A percentile compares a stretch with the other conserved stretches of the same genome.
Evolutionary conservation across 2,888 invertebrate species (phyloP).

Genomic region (Chloroclystis v-ata): DNA sequence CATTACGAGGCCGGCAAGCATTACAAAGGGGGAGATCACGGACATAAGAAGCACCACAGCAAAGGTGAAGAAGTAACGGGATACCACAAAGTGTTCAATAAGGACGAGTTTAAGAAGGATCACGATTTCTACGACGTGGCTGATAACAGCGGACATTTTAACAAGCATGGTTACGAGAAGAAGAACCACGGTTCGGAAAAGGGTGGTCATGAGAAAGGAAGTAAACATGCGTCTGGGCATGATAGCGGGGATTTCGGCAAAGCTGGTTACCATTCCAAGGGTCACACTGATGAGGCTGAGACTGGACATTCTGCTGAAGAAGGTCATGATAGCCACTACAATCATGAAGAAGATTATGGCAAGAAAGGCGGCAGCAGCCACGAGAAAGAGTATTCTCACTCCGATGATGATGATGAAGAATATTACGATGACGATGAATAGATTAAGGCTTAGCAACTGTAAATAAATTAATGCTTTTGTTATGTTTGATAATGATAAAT

Average conservation of each 20-base stretch:
- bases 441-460: constrained; percentile 35
- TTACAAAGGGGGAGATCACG: constrained; percentile 77
- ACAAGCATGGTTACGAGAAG: constrained; percentile 79
- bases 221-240: constrained; percentile 71
- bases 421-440: constrained; percentile 38
- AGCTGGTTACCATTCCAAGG: constrained; percentile 78
- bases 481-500: constrained; percentile 60
- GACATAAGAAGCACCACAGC: constrained; percentile 79
- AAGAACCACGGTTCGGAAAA: constrained; percentile 74
- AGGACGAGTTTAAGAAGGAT: constrained; percentile 88
- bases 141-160: constrained; percentile 81
- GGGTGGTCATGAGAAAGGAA: constrained; percentile 78
- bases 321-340: constrained; percentile 76
- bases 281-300: constrained; percentile 71
- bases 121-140: constrained; percentile 86
- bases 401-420: constrained; percentile 51
- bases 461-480: constrained; percentile 59
- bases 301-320: constrained; percentile 77
- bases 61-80: constrained; percentile 84
- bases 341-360: constrained; percentile 73
- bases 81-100: constrained; percentile 84
- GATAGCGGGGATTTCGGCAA: constrained; percentile 74
- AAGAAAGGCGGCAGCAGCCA: constrained; percentile 72
- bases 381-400: constrained; percentile 68
- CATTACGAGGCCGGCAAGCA: constrained; percentile 73